Evolutionary conservation across 1,140 invertebrate species (phyloP), one percentile per base, ranked within the genome.

Genomic region (Pomacea maculata): DNA sequence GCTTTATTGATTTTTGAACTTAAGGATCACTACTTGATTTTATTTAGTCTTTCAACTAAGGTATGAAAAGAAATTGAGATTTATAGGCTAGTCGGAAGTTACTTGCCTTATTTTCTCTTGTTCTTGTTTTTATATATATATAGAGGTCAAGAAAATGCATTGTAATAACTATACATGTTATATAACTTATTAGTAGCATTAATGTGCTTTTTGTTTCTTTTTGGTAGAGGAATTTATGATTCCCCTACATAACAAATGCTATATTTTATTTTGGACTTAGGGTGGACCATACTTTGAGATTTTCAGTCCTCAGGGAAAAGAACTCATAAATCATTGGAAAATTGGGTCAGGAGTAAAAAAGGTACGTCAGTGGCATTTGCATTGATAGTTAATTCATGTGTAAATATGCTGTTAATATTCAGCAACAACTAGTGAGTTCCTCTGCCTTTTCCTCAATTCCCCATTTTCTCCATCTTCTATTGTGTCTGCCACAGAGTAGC

Each of bases 261-360:
- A 71, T 71, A 21, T 78, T 75, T 80, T 81, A 70, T 64, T 15
- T 79, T 74, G 82, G 57, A 85, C 83, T 70, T 63, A 90, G 89
- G 89, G 89, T 82, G 89, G 89, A 19, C 85, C 87, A 14, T 89
- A 84, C 80, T 88, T 89, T 84, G 89, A 90, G 81, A 79, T 90
- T 15, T 87, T 90, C 52, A 88, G 87, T 72, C 82, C 88, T 4
- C 88, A 90, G 83, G 87, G 86, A 10, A 88, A 87, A 74, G 89
- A 90, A 73, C 84, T 85, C 19, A 80, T 83, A 29, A 77, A 77
- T 67, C 81, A 85, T 45, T 90, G 88, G 88, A 89, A 88, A 72
- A 57, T 85, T 21, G 86, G 83, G 17, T 68, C 84, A 68, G 86
- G 84, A 25, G 82, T 86, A 70, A 87, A 84, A 82, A 86, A 85